Percentiles rank a stretch among this genome's conserved stretches.
These are phyloP conservation scores for Columba guinea DNA, from an alignment of 2,797 vertebrate species.

Conservation along the genomic window DNA sequence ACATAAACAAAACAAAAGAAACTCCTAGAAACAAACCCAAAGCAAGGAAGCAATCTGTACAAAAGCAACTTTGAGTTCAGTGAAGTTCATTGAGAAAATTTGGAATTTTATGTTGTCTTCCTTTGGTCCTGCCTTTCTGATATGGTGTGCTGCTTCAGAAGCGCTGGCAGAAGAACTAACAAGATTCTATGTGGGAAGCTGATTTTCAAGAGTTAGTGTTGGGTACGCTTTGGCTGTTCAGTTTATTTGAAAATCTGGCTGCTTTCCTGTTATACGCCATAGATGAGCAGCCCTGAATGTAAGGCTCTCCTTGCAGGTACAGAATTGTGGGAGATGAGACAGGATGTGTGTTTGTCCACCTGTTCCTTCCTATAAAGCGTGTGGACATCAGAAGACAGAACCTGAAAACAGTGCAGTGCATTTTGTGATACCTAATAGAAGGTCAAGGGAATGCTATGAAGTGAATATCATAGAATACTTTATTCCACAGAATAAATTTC, in stretches of 20 bases:
- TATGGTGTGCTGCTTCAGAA: fast-evolving
- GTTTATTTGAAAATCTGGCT: not conserved
- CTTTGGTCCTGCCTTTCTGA: not conserved
- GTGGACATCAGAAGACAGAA: not conserved
- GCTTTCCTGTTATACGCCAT: not conserved
- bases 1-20: conserved; percentile 31
- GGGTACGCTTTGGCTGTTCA: not conserved
- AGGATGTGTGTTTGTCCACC: not conserved
- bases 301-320: not conserved
- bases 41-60: not conserved
- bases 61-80: not conserved
- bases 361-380: not conserved
- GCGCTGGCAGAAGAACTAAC: not conserved
- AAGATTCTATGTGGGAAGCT: not conserved
- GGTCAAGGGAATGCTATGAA: not conserved
- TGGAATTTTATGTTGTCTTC: not conserved
- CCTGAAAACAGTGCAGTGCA: not conserved
- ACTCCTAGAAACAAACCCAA: not conserved
- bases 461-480: not conserved
- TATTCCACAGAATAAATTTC: not conserved
- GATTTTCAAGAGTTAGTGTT: not conserved
- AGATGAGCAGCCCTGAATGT: not conserved
- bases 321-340: not conserved
- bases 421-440: not conserved
- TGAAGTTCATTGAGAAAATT: not conserved